Evolutionary conservation across 2,797 vertebrate genomes (phyloP).

Genomic region (Rhinophrynus dorsalis): DNA sequence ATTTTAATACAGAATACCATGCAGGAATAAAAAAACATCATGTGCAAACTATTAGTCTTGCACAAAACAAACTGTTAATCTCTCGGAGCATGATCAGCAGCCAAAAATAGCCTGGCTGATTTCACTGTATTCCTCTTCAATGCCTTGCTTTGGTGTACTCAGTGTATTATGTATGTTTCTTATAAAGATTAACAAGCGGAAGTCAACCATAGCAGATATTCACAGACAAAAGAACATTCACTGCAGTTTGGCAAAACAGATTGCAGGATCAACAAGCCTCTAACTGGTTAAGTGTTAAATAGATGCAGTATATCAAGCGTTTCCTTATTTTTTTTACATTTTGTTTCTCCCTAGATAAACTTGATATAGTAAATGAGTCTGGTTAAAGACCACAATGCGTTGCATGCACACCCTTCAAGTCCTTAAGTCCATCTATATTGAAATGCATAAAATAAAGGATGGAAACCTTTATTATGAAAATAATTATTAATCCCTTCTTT

Average conservation of each 20-base stretch:
- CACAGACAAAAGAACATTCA: background rate
- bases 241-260: no score
- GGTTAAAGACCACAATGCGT: no score
- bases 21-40: conserved; percentile 34
- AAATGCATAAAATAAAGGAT: no score
- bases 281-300: background rate
- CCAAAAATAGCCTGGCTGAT: conserved; percentile 32
- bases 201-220: background rate
- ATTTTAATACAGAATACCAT: background rate
- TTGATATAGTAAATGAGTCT: no score
- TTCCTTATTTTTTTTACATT: no score
- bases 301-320: background rate
- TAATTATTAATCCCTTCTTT: no score
- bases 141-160: conserved; percentile 19
- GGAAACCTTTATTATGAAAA: no score
- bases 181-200: background rate
- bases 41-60: conserved; percentile 36
- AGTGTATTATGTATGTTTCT: background rate
- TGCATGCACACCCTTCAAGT: no score
- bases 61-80: conserved; percentile 35
- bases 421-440: no score
- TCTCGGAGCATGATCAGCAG: conserved; percentile 24
- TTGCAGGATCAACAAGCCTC: no score
- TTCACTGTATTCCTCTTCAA: conserved; percentile 13
- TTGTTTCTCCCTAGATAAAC: no score